These are phyloP conservation scores for Leptobrachium ailaonicum DNA, from an alignment of 2,113 vertebrate genomes.

Conservation along the genomic window DNA sequence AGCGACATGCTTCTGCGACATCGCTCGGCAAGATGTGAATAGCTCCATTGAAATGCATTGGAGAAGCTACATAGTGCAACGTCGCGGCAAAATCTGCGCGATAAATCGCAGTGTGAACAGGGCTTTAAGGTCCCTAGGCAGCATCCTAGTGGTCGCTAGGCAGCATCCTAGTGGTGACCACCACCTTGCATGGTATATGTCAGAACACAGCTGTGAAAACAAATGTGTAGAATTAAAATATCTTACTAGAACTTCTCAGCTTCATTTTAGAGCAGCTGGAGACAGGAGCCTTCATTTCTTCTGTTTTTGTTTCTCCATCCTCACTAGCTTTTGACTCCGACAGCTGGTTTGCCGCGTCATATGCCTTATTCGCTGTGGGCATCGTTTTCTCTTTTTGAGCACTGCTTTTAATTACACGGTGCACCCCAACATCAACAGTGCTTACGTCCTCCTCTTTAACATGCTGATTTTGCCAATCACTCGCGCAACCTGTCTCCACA, in stretches of 20 bases:
- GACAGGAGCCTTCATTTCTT: slow-evolving; percentile 28
- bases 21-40: no score
- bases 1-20: no score
- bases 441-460: neutral
- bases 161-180: no score
- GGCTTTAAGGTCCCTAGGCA: no score
- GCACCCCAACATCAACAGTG: neutral
- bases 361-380: neutral
- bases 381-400: neutral
- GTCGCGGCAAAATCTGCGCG: no score
- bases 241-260: slow-evolving; percentile 35
- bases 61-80: no score
- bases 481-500: neutral
- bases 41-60: no score
- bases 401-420: neutral
- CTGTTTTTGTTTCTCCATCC: neutral
- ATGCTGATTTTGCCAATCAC: neutral
- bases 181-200: no score
- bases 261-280: slow-evolving; percentile 24
- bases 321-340: slow-evolving; percentile 1
- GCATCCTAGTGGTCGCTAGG: no score
- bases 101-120: no score
- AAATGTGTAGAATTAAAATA: slow-evolving; percentile 1
- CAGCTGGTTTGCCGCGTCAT: no score
- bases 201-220: no score